Conservation (phyloP, 2,888 invertebrate genomes). For the Hirudinaria manillensis region DNA sequence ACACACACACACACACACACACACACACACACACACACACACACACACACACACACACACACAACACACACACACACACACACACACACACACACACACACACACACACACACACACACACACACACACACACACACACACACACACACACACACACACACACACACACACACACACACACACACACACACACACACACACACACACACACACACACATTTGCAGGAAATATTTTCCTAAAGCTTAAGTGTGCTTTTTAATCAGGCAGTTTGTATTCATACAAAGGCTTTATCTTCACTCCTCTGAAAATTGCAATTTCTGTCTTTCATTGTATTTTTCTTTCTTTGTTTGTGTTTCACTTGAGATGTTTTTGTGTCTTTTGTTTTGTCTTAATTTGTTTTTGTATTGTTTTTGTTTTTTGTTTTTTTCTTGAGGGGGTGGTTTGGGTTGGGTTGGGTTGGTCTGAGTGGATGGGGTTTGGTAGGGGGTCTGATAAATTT, state of each 20-base stretch:
- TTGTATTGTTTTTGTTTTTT: too few species aligned
- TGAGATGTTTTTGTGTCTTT: too few species aligned
- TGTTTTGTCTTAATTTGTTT: too few species aligned
- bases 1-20: constrained; percentile 1
- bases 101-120: neutral
- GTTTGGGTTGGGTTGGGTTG: too few species aligned
- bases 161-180: neutral
- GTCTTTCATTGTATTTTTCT: too few species aligned
- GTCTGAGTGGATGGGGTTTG: too few species aligned
- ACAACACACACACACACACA: neutral
- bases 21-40: neutral
- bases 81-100: neutral
- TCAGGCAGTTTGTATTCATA: neutral
- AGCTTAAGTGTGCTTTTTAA: neutral
- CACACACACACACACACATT: constrained; percentile 1
- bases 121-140: neutral
- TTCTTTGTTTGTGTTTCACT: too few species aligned
- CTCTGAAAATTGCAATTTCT: constrained; percentile 2
- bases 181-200: neutral
- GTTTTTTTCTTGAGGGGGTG: too few species aligned
- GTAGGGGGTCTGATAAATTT: too few species aligned
- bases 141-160: neutral
- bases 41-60: neutral
- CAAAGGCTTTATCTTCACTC: neutral
- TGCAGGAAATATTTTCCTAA: neutral